These are phyloP conservation scores for Brachionus koreanus DNA, from an alignment of 1,140 invertebrate genomes.

Conservation along the genomic window DNA sequence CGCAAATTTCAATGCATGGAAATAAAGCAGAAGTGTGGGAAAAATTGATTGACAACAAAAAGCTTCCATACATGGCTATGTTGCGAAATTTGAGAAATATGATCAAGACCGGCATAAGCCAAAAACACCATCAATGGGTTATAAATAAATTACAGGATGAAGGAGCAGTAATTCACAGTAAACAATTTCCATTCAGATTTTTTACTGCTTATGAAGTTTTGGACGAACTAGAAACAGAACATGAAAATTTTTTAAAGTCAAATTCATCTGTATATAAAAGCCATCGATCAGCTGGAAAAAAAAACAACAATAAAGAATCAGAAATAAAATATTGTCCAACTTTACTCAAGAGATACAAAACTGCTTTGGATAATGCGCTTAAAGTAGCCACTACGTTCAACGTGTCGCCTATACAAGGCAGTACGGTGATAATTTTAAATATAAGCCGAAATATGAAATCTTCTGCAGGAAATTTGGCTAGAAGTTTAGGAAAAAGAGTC, in stretches of 20 bases:
- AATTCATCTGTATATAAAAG: neutral
- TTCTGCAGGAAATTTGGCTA: constrained; percentile 51
- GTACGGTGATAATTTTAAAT: constrained; percentile 56
- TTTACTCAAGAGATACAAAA: constrained; percentile 52
- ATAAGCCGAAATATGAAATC: constrained; percentile 48
- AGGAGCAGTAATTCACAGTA: constrained; percentile 58
- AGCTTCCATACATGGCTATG: constrained; percentile 62
- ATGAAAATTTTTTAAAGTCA: constrained; percentile 52
- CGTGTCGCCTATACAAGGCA: constrained; percentile 57
- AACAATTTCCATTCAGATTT: constrained; percentile 60
- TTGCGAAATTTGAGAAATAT: constrained; percentile 60
- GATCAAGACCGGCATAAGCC: constrained; percentile 57
- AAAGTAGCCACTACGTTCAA: constrained; percentile 59
- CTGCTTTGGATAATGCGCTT: constrained; percentile 57
- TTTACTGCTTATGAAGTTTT: constrained; percentile 60
- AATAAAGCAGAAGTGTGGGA: constrained; percentile 60
- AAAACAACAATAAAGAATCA: neutral
- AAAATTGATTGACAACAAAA: constrained; percentile 56
- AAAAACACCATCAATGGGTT: constrained; percentile 55
- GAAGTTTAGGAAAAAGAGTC: constrained; percentile 51
- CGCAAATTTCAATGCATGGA: constrained; percentile 59
- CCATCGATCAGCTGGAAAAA: neutral
- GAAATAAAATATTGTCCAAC: constrained; percentile 15
- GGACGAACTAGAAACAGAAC: constrained; percentile 51
- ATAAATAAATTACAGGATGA: constrained; percentile 56